A percentile compares a stretch with the other conserved stretches of the same genome.
phyloP scores from a whole-genome alignment of 2,797 vertebrate species.

The Arrhamphus sclerolepis region DNA sequence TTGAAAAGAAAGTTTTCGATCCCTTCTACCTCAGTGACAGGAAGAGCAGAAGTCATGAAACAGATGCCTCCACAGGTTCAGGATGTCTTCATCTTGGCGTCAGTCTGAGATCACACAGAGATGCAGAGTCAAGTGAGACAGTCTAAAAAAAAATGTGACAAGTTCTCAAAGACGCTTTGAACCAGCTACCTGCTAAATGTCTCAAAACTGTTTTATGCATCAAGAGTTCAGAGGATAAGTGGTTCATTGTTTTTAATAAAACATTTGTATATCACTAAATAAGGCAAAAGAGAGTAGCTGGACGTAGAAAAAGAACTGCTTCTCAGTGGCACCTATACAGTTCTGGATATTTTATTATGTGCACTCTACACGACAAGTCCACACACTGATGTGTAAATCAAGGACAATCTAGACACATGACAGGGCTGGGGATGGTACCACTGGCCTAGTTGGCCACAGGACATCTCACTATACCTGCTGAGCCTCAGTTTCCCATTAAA shows the following conservation, averaged over 20 bases:
- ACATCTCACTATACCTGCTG: no score
- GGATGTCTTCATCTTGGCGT: conserved; percentile 14
- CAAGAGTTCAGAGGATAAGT: not conserved
- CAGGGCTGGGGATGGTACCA: no score
- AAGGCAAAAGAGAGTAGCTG: not conserved
- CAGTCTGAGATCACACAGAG: conserved; percentile 14
- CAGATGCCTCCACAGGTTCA: conserved; percentile 13
- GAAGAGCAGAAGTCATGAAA: conserved; percentile 7
- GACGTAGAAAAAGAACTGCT: not conserved
- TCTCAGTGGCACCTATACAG: no score
- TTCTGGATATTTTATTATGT: no score
- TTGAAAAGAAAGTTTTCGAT: conserved; percentile 9
- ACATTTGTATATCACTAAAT: not conserved
- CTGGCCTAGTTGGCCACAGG: no score
- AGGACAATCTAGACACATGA: no score
- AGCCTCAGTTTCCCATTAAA: no score
- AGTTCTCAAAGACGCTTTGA: conserved; percentile 1
- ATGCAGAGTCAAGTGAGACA: conserved; percentile 1
- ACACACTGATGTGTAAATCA: no score
- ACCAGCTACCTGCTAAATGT: not conserved
- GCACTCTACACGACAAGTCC: no score
- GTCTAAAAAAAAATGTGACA: not conserved
- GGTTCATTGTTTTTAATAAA: not conserved
- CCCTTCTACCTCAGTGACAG: not conserved
- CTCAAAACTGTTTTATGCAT: not conserved